Base-by-base conservation (phyloP, 2,888 invertebrate genomes). In the Dyspetes luteomarginatus region DNA sequence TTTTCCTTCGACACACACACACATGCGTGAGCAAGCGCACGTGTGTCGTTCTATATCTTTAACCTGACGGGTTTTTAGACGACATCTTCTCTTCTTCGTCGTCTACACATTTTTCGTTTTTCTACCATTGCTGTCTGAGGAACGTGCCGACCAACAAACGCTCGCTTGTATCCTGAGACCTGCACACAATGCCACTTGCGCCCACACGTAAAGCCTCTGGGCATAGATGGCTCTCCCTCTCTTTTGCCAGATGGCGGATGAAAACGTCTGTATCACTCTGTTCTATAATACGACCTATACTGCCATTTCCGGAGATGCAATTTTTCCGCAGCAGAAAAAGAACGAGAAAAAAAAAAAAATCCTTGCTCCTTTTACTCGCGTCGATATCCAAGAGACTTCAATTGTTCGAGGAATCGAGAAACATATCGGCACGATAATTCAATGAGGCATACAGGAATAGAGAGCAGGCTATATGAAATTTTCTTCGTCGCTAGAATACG, bases 1-100 rank as follows among this genome's bases (percentile, higher is more conserved):
- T 89, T 90, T 89, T 87, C 85, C 68, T 82, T 85, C 85, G 76
- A 76, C 78, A 82, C 50, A 81, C 68, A 81, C 64, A 68, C 65
- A 41, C 69, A 85, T 17, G 22, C 56, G 45, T 50, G 36, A 3
- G 43, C 9, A 41, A 15, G 56, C 28, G 19, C 36, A 19, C 85
- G 84, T 86, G 19, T 12, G 26, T 2, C 28, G n/a, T n/a, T 55
- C 85, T 85, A 71, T 73, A 73, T 62, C 71, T 60, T 58, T 72
- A 48, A 28, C 22, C 30, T 26, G 26, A n/a, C 28, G 48, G 12
- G 36, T 30, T 71, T 36, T 15, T 45, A 43, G 58, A 52, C 55
- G 26, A 52, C 30, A 45, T 62, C 55, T 64, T 71, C 68, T 45
- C 68, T 62, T 62, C 50, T 45, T 56, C 60, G 52, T 69, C 62